Evolutionary conservation across 2,797 vertebrate species (phyloP).

Genomic region (Sarcoramphus papa): DNA sequence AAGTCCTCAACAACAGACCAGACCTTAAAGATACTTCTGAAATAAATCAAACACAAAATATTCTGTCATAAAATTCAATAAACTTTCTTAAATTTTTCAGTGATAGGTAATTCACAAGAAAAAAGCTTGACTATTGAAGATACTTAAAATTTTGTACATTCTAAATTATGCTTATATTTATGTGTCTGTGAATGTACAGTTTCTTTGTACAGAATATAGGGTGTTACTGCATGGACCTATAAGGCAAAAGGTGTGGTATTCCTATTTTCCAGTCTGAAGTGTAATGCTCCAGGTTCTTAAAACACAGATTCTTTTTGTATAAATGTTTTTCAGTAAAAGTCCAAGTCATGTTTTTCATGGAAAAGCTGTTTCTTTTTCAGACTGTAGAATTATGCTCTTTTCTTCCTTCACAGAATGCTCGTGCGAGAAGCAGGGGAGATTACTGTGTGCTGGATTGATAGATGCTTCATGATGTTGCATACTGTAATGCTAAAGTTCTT

Average conservation of each 20-base stretch:
- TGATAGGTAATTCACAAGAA: not conserved
- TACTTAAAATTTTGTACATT: not conserved
- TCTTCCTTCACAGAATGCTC: not conserved
- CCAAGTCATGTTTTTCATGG: not conserved
- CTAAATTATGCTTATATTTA: not conserved
- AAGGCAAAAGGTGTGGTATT: not conserved
- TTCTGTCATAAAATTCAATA: not conserved
- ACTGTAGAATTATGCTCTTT: not conserved
- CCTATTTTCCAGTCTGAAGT: not conserved
- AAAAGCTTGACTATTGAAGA: not conserved
- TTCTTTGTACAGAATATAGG: not conserved
- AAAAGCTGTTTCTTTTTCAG: not conserved
- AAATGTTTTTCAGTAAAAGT: not conserved
- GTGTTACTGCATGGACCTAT: not conserved
- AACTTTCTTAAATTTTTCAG: not conserved
- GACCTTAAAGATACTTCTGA: not conserved
- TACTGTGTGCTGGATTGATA: not conserved
- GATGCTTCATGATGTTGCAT: not conserved
- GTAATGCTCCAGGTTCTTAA: not conserved
- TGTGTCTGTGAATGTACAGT: not conserved
- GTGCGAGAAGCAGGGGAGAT: not conserved
- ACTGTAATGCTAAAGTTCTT: not conserved
- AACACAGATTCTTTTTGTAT: not conserved
- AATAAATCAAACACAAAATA: not conserved
- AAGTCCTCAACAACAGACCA: not conserved